A percentile compares a stretch with the other conserved stretches of the same genome.
These are phyloP conservation scores for Trissolcus japonicus DNA, from an alignment of 2,888 invertebrate genomes.

Conservation along the genomic window DNA sequence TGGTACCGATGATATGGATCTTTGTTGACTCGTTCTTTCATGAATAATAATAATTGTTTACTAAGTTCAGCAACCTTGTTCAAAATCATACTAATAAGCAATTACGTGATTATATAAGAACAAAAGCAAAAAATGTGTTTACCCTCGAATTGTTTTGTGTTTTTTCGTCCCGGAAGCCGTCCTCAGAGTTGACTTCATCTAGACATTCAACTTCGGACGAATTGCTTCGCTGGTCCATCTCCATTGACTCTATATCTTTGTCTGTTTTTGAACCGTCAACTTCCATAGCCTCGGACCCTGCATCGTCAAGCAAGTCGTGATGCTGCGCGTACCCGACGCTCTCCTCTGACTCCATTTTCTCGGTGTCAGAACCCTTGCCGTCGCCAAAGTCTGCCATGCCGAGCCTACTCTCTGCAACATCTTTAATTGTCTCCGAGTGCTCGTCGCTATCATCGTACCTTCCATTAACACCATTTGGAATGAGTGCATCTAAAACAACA, in stretches of 20 bases:
- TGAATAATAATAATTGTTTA: too few relatives aligned
- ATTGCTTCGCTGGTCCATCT: constrained; percentile 70
- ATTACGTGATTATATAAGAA: neutral
- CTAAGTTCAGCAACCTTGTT: neutral
- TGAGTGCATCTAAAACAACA: constrained; percentile 67
- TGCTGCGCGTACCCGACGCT: constrained; percentile 66
- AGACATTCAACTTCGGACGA: constrained; percentile 74
- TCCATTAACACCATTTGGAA: constrained; percentile 77
- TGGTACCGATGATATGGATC: too few relatives aligned
- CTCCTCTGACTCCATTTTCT: constrained; percentile 65
- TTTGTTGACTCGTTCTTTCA: too few relatives aligned
- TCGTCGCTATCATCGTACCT: constrained; percentile 68
- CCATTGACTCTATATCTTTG: constrained; percentile 66
- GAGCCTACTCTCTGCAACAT: constrained; percentile 58
- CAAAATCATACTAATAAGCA: neutral
- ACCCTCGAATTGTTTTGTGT: constrained; percentile 58
- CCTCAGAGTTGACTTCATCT: constrained; percentile 66
- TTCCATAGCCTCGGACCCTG: constrained; percentile 61
- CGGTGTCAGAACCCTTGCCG: constrained; percentile 16
- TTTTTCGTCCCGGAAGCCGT: constrained; percentile 39
- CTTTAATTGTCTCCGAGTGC: constrained; percentile 57
- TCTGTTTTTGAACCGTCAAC: constrained; percentile 32
- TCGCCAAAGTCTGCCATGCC: constrained; percentile 40
- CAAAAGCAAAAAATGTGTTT: neutral
- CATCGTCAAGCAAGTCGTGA: constrained; percentile 60